A percentile compares a stretch with the other conserved stretches of the same genome.
Evolutionary conservation across 1,140 invertebrate genomes (phyloP).

Genomic region (Drosophila sproati): DNA sequence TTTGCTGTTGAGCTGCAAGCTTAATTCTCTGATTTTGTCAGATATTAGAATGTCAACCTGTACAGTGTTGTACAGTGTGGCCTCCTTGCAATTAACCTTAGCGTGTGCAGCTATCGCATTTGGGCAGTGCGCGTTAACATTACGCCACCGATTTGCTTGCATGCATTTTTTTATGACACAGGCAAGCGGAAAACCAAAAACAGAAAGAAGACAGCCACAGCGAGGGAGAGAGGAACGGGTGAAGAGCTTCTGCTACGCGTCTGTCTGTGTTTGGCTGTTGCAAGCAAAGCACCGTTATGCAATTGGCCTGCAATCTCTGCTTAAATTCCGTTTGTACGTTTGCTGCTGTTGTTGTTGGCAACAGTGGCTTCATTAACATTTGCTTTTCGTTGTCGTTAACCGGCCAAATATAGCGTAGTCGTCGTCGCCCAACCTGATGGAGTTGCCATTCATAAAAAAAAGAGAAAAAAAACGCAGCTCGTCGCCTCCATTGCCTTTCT

Average conservation of each 20-base stretch:
- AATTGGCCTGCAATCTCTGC: slow-evolving; percentile 58
- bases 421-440: slow-evolving; percentile 23
- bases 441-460: slow-evolving; percentile 73
- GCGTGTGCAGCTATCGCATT: slow-evolving; percentile 15
- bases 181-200: slow-evolving; percentile 57
- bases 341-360: slow-evolving; percentile 11
- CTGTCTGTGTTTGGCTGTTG: slow-evolving; percentile 36
- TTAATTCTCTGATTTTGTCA: neutral
- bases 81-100: slow-evolving; percentile 9
- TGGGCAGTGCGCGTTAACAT: slow-evolving; percentile 9
- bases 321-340: slow-evolving; percentile 54
- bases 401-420: slow-evolving; percentile 68
- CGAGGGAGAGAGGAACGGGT: neutral
- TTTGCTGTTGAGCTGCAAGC: neutral
- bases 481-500: slow-evolving; percentile 13
- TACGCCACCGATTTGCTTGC: slow-evolving; percentile 18
- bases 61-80: neutral
- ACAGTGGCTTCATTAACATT: slow-evolving; percentile 76
- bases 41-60: neutral
- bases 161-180: slow-evolving; percentile 15
- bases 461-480: slow-evolving; percentile 10
- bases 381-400: slow-evolving; percentile 67
- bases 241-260: slow-evolving; percentile 18
- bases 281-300: slow-evolving; percentile 70
- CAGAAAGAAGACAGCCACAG: slow-evolving; percentile 48